Base-by-base conservation (phyloP, 2,797 vertebrate species). In the Platalea minor region DNA sequence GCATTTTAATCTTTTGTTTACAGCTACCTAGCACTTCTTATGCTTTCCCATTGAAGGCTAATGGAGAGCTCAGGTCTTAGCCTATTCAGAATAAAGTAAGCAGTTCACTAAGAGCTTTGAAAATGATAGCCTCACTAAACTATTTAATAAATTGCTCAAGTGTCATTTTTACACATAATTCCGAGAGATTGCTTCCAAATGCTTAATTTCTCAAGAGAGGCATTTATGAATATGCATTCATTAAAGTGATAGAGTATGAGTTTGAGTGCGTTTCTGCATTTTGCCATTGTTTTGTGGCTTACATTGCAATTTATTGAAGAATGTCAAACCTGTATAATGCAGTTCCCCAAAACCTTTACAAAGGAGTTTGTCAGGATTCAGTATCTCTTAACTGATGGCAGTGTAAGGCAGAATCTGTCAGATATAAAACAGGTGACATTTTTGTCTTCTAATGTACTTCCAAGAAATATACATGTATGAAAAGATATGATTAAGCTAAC, bases 1-100 rank as follows among this genome's bases (percentile, higher is more conserved):
- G 96, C 84, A 94, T 94, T 97, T 97, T 93, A 97, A 95, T 96
- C 70, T 94, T 96, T 96, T 96, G 83, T 97, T 97, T 97, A 91
- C 54, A 95, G 82, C 68, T 78, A 84, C 91, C 68, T 84, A 95
- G 73, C 13, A 39, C 65, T 91, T 96, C 45, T 91, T 63, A 53
- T 48, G 35, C 37, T 86, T 88, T 79, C 43, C 83, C 89, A 61
- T 69, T 96, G 89, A 95, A 94, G 41, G 13, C 33, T 96, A 91
- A 96, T 91, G 53, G 43, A 86, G 85, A 91, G 45, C 7, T 43
- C 41, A 92, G 73, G 64, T 91, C 51, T 95, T 80, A 95, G 39
- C 43, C 65, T 91, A 70, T 75, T 96, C 89, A 51, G 80, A 93
- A 94, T 88, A 92, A 97, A 96, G 92, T 57, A 92, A 75, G 41